phyloP scores from a whole-genome alignment of 2,888 invertebrate species.

The Altica lythri region DNA sequence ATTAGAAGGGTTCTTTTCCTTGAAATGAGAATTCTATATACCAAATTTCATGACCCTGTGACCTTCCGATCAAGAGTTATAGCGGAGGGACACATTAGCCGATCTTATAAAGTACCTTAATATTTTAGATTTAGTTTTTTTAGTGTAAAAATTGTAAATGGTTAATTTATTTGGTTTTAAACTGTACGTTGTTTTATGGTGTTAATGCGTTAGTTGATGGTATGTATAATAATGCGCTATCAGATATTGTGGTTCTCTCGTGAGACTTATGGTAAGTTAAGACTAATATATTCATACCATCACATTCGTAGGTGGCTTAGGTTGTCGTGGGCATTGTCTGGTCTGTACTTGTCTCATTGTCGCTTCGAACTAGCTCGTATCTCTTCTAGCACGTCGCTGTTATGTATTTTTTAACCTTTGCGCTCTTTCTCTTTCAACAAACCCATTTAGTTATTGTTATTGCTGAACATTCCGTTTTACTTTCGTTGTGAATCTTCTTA shows the following conservation, averaged over 20 bases:
- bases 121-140: no score
- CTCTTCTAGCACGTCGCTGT: slow-evolving; percentile 42
- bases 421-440: slow-evolving; percentile 8
- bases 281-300: slow-evolving; percentile 56
- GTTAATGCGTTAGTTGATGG: slow-evolving; percentile 37
- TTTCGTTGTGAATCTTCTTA: slow-evolving; percentile 23
- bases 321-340: slow-evolving; percentile 46
- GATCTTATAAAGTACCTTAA: no score
- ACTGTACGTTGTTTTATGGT: slow-evolving; percentile 34
- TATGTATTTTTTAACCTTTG: slow-evolving; percentile 39
- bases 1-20: no score
- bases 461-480: slow-evolving; percentile 29
- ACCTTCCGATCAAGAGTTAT: no score
- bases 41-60: no score
- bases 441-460: slow-evolving; percentile 32
- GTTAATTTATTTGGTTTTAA: slow-evolving; percentile 32
- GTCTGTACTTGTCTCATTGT: slow-evolving; percentile 46
- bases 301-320: slow-evolving; percentile 45
- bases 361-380: slow-evolving; percentile 45
- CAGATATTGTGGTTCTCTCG: slow-evolving; percentile 38
- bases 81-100: no score
- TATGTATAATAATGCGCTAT: slow-evolving; percentile 40
- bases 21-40: no score
- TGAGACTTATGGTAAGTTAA: slow-evolving; percentile 53
- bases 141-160: no score